Evolutionary conservation across 2,888 invertebrate genomes (phyloP).

Genomic region (Diloba caeruleocephala): DNA sequence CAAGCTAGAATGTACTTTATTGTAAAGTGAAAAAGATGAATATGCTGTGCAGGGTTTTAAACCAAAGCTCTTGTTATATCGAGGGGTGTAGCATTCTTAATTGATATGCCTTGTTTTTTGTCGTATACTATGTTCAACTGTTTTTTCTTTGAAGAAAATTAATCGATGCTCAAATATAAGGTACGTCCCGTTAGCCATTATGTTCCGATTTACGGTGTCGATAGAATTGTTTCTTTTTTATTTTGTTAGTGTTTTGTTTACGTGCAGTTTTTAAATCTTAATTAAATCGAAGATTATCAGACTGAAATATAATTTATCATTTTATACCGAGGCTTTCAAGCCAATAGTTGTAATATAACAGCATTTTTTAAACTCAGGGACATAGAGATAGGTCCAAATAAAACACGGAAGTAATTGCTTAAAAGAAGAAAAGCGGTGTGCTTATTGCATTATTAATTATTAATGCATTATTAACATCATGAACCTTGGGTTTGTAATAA

Average conservation of each 20-base stretch:
- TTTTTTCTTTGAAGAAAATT: conserved; percentile 62
- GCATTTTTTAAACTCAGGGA: too few species aligned
- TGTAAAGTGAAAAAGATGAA: not conserved
- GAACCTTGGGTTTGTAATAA: too few species aligned
- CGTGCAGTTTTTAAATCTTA: conserved; percentile 21
- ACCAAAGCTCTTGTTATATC: conserved; percentile 1
- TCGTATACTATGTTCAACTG: conserved; percentile 53
- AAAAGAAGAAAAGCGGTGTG: too few species aligned
- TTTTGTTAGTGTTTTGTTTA: conserved; percentile 26
- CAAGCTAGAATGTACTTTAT: conserved; percentile 19
- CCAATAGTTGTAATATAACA: too few species aligned
- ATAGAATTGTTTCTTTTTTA: conserved; percentile 54
- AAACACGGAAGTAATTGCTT: too few species aligned
- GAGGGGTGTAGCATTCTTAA: conserved; percentile 58
- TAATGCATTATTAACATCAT: too few species aligned
- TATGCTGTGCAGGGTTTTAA: conserved; percentile 6
- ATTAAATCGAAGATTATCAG: conserved; percentile 33
- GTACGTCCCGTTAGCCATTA: conserved; percentile 71
- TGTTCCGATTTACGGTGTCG: conserved; percentile 65
- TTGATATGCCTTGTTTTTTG: conserved; percentile 73
- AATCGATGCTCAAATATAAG: conserved; percentile 74
- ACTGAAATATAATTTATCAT: conserved; percentile 40
- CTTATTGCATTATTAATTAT: too few species aligned
- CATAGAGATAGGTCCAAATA: too few species aligned
- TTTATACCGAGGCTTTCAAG: conserved; percentile 12